Evolutionary conservation across 1,140 invertebrate genomes (phyloP).

Genomic region (Stenopsyche tienmushanensis): DNA sequence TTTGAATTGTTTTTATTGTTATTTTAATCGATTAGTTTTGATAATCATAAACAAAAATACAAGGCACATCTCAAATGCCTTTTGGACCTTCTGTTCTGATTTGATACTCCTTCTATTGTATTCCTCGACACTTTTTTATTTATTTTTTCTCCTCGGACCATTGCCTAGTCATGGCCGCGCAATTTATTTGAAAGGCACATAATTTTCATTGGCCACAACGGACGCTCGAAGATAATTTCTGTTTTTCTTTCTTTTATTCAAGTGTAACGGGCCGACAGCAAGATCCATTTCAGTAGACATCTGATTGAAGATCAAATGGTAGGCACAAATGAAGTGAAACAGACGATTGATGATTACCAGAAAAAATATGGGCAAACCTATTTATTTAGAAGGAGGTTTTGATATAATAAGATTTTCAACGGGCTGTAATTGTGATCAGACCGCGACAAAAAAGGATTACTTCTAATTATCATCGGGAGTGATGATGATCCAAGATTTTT

Average conservation of each 20-base stretch:
- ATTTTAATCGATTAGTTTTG: too few species aligned
- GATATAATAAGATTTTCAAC: too few species aligned
- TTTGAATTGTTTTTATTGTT: too few species aligned
- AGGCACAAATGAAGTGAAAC: constrained; percentile 3
- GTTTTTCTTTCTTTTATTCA: constrained; percentile 37
- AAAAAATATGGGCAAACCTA: background rate
- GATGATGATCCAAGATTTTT: too few species aligned
- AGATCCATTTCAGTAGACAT: constrained; percentile 6
- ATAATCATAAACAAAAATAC: too few species aligned
- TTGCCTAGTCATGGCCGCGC: constrained; percentile 38
- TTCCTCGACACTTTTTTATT: background rate
- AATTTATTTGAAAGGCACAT: constrained; percentile 36
- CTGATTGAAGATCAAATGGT: constrained; percentile 13
- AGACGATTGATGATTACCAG: constrained; percentile 9
- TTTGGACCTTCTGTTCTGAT: too few species aligned
- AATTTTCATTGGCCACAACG: constrained; percentile 34
- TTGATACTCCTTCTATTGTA: background rate
- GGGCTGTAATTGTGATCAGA: too few species aligned
- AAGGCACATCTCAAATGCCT: too few species aligned
- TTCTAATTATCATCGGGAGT: too few species aligned
- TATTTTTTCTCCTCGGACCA: background rate
- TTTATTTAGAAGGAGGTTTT: too few species aligned
- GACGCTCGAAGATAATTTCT: constrained; percentile 32
- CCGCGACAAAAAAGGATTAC: constrained; percentile 2
- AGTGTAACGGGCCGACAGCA: constrained; percentile 20